phyloP scores from a whole-genome alignment of 2,797 vertebrate species.

The Alca torda region DNA sequence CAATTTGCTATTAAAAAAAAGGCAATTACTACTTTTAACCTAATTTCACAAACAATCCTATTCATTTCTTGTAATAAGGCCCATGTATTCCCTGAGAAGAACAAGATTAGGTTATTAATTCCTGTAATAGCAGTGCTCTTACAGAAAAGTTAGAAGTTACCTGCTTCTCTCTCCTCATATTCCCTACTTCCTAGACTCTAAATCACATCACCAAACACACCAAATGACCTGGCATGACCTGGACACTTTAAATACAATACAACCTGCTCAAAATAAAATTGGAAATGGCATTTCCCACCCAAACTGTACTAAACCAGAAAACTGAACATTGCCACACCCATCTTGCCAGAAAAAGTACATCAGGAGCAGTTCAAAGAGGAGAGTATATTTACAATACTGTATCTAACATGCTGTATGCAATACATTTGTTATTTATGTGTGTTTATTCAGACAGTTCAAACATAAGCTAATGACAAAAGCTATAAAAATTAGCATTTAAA shows the following conservation, averaged over 20 bases:
- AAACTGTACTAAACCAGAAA: not conserved
- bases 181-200: not conserved
- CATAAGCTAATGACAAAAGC: not conserved
- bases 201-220: not conserved
- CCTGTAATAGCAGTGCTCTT: constrained; percentile 11
- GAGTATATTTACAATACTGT: not conserved
- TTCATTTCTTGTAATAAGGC: constrained; percentile 72
- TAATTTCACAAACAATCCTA: constrained; percentile 69
- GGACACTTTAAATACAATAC: not conserved
- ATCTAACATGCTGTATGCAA: not conserved
- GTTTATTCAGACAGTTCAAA: not conserved
- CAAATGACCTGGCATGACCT: not conserved
- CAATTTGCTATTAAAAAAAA: constrained; percentile 59
- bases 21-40: constrained; percentile 71
- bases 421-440: not conserved
- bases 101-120: constrained; percentile 48
- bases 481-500: not conserved
- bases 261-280: not conserved
- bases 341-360: not conserved
- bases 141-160: not conserved
- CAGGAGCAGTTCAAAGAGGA: not conserved
- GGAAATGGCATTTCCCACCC: not conserved
- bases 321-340: not conserved
- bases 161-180: not conserved
- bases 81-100: constrained; percentile 8